A percentile compares a stretch with the other conserved stretches of the same genome.
phyloP scores from a whole-genome alignment of 2,888 invertebrate species.

The Xiphydria camelus region DNA sequence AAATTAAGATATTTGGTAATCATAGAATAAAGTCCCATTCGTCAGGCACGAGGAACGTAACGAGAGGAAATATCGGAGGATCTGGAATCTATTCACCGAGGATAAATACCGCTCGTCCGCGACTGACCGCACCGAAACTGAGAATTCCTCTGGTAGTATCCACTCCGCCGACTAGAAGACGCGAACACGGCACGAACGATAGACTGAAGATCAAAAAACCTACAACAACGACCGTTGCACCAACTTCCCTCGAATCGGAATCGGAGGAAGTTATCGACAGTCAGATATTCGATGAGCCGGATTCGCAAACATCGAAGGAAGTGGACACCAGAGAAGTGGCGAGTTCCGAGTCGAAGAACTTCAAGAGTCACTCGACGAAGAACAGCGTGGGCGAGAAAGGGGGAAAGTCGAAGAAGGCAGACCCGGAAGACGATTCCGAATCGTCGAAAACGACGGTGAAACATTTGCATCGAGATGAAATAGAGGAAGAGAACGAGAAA shows the following conservation, averaged over 20 bases:
- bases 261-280: conserved; percentile 21
- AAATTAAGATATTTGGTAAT: no score
- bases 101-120: no score
- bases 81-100: no score
- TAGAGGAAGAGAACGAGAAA: conserved; percentile 10
- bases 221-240: neutral
- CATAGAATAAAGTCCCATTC: no score
- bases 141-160: neutral
- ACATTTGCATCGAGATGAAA: conserved; percentile 4
- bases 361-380: neutral
- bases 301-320: conserved; percentile 30
- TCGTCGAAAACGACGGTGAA: conserved; percentile 4
- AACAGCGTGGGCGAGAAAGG: conserved; percentile 2
- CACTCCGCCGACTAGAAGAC: neutral
- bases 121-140: neutral
- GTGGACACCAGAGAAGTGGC: conserved; percentile 26
- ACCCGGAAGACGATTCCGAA: conserved; percentile 21
- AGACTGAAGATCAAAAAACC: conserved; percentile 1
- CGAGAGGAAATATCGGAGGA: no score
- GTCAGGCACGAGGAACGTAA: no score
- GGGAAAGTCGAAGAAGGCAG: no score
- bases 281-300: conserved; percentile 29
- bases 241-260: conserved; percentile 3
- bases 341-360: conserved; percentile 15
- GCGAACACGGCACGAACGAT: neutral